Evolutionary conservation across 1,140 invertebrate species (phyloP).

Genomic region (Phthorimaea operculella): DNA sequence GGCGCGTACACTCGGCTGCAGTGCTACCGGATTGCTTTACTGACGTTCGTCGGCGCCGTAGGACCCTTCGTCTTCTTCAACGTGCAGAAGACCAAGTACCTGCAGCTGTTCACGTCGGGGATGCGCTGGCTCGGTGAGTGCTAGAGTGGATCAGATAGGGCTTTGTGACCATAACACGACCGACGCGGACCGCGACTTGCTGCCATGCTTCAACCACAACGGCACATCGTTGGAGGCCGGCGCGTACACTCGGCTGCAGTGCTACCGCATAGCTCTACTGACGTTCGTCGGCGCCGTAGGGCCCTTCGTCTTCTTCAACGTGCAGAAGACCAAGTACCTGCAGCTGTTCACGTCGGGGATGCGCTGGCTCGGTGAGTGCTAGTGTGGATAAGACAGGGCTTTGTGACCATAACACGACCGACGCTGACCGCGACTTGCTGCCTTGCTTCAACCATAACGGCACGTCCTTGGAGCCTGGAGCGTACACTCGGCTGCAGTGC

Average conservation of each 20-base stretch:
- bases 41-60: conserved; percentile 78
- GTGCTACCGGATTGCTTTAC: conserved; percentile 84
- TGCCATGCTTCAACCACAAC: too few species aligned
- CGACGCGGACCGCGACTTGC: conserved; percentile 11
- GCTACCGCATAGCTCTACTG: conserved; percentile 85
- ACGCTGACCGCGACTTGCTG: conserved; percentile 11
- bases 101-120: conserved; percentile 89
- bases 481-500: conserved; percentile 73
- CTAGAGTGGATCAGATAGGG: too few species aligned
- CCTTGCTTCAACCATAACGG: too few species aligned
- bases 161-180: too few species aligned
- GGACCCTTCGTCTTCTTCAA: conserved; percentile 95
- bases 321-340: conserved; percentile 96
- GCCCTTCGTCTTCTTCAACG: conserved; percentile 93
- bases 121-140: conserved; percentile 89
- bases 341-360: conserved; percentile 90
- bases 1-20: conserved; percentile 70
- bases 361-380: conserved; percentile 86
- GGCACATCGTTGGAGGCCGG: conserved; percentile 13
- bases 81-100: conserved; percentile 95
- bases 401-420: too few species aligned
- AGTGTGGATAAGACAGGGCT: too few species aligned
- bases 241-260: conserved; percentile 71
- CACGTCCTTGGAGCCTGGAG: conserved; percentile 9
- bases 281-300: conserved; percentile 81